Evolutionary conservation across 2,888 invertebrate genomes (phyloP).

Genomic region (Charanyca ferruginea): DNA sequence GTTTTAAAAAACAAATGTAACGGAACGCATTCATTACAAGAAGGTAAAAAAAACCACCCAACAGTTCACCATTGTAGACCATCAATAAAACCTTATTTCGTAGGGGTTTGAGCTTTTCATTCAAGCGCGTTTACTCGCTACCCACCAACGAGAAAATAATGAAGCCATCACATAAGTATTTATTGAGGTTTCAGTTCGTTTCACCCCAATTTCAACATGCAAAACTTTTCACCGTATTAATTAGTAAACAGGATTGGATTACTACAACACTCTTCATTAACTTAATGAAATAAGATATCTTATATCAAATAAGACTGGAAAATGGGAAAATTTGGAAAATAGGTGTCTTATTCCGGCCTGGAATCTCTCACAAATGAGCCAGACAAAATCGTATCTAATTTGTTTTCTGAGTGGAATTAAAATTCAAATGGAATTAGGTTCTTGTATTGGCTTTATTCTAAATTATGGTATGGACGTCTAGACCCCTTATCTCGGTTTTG

Average conservation of each 20-base stretch:
- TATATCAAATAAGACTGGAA: constrained; percentile 75
- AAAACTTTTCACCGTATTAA: constrained; percentile 74
- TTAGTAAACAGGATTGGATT: constrained; percentile 81
- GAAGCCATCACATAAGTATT: constrained; percentile 40
- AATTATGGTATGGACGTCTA: constrained; percentile 65
- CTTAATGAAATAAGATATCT: constrained; percentile 85
- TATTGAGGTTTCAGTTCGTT: constrained; percentile 34
- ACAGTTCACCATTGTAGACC: too few relatives aligned
- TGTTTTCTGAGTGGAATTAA: constrained; percentile 69
- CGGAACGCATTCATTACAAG: neutral
- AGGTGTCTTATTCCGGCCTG: constrained; percentile 62
- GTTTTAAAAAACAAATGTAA: neutral
- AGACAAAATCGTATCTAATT: constrained; percentile 73
- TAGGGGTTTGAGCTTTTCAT: constrained; percentile 8
- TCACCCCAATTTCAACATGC: constrained; percentile 46
- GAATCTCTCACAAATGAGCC: constrained; percentile 62
- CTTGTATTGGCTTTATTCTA: constrained; percentile 59
- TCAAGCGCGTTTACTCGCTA: constrained; percentile 9
- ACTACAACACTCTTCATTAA: constrained; percentile 81
- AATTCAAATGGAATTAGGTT: constrained; percentile 69
- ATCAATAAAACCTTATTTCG: neutral
- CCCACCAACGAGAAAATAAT: constrained; percentile 36
- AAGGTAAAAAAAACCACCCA: neutral
- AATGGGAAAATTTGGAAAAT: constrained; percentile 76
- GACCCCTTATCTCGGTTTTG: constrained; percentile 58